phyloP scores from a whole-genome alignment of 1,140 invertebrate genomes.

The Babylonia areolata region DNA sequence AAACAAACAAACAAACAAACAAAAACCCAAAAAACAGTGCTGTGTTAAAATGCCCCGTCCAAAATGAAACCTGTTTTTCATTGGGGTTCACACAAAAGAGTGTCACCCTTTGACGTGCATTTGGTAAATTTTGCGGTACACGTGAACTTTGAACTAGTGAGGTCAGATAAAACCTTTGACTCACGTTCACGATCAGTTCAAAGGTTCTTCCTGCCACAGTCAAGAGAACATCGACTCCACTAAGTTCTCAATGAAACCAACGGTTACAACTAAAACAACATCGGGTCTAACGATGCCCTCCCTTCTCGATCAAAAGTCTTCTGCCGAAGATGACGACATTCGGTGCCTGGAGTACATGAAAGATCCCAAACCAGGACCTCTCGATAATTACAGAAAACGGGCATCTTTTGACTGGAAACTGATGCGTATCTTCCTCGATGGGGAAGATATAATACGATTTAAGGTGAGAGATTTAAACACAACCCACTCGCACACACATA shows the following conservation, averaged over 20 bases:
- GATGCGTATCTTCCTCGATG: slow-evolving; percentile 85
- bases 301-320: neutral
- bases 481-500: too few species aligned
- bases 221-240: neutral
- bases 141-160: neutral
- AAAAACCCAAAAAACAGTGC: too few species aligned
- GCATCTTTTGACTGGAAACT: slow-evolving; percentile 88
- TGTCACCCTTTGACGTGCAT: neutral
- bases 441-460: slow-evolving; percentile 83
- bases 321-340: slow-evolving; percentile 22
- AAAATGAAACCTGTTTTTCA: too few species aligned
- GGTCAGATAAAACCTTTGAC: neutral
- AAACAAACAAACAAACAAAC: too few species aligned
- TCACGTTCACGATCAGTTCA: neutral
- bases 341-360: slow-evolving; percentile 52
- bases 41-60: too few species aligned
- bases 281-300: neutral
- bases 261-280: neutral
- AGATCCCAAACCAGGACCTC: slow-evolving; percentile 79
- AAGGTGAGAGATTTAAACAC: slow-evolving; percentile 85
- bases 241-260: neutral
- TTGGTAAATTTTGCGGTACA: neutral
- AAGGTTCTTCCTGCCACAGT: neutral
- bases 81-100: neutral
- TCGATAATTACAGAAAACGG: slow-evolving; percentile 84